phyloP scores from a whole-genome alignment of 2,113 vertebrate species.

The Muntiacus muntjak region DNA sequence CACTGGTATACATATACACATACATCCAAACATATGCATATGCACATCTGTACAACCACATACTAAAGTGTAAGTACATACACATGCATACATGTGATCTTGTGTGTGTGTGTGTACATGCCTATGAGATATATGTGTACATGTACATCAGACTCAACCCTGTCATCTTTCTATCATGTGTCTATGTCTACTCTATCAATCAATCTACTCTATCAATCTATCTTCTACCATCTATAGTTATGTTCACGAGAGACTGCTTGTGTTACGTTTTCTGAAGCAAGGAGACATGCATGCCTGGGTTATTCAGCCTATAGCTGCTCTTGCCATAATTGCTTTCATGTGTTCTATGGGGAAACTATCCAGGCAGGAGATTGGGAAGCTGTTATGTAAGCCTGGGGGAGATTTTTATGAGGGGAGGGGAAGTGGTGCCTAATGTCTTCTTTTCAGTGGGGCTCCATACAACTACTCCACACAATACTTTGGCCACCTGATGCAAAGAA shows the following conservation, averaged over 20 bases:
- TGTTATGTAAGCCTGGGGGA: background rate
- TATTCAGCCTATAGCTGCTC: constrained; percentile 29
- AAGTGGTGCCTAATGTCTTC: background rate
- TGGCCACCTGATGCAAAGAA: background rate
- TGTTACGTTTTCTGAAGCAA: background rate
- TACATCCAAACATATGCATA: background rate
- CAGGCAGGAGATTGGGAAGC: background rate
- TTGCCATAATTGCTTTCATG: constrained; percentile 31
- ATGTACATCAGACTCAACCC: background rate
- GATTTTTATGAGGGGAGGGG: rapidly evolving
- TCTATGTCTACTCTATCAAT: background rate
- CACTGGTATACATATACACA: background rate
- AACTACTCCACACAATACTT: background rate
- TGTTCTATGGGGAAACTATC: background rate
- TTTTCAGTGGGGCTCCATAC: background rate
- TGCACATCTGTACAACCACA: background rate
- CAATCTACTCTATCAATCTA: background rate
- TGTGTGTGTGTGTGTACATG: background rate
- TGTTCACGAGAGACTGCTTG: background rate
- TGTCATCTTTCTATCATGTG: background rate
- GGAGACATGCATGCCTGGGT: background rate
- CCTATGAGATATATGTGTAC: background rate
- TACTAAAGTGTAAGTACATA: background rate
- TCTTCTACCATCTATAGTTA: background rate
- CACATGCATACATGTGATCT: background rate